Evolutionary conservation across 1,140 invertebrate genomes (phyloP).

Genomic region (Drosophila willistoni): DNA sequence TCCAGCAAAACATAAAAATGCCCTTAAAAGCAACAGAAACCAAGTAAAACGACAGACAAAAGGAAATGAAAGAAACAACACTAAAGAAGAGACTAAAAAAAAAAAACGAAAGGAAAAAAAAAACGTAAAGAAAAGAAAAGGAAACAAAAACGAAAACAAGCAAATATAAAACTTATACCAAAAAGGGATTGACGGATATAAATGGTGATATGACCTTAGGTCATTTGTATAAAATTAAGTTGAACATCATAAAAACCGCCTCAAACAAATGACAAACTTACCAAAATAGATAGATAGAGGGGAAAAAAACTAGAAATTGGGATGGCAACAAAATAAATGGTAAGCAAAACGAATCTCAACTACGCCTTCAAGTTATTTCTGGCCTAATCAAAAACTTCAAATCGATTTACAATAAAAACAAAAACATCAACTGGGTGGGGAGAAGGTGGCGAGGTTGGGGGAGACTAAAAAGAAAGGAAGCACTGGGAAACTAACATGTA

Average conservation of each 20-base stretch:
- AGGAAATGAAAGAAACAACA: constrained; percentile 25
- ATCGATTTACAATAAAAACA: constrained; percentile 75
- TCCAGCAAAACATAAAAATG: constrained; percentile 77
- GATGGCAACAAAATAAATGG: constrained; percentile 9
- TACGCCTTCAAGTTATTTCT: constrained; percentile 40
- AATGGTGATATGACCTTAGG: constrained; percentile 80
- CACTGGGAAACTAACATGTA: constrained; percentile 54
- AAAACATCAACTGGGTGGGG: constrained; percentile 4
- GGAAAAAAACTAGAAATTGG: constrained; percentile 14
- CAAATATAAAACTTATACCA: constrained; percentile 80
- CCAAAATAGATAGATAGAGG: constrained; percentile 28
- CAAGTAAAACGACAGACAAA: constrained; percentile 20
- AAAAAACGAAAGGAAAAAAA: constrained; percentile 6
- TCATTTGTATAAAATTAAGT: constrained; percentile 82
- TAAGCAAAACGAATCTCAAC: constrained; percentile 27
- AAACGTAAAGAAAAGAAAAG: neutral
- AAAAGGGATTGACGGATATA: constrained; percentile 82
- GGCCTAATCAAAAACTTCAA: constrained; percentile 76
- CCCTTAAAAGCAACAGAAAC: constrained; percentile 72
- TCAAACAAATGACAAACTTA: constrained; percentile 35
- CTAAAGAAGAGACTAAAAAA: constrained; percentile 27
- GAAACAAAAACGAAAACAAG: constrained; percentile 50
- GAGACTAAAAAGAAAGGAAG: neutral
- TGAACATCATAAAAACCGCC: constrained; percentile 76
- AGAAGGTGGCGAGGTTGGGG: too few species aligned